Conservation (phyloP, 2,113 vertebrate species). For the Pteronura brasiliensis region DNA sequence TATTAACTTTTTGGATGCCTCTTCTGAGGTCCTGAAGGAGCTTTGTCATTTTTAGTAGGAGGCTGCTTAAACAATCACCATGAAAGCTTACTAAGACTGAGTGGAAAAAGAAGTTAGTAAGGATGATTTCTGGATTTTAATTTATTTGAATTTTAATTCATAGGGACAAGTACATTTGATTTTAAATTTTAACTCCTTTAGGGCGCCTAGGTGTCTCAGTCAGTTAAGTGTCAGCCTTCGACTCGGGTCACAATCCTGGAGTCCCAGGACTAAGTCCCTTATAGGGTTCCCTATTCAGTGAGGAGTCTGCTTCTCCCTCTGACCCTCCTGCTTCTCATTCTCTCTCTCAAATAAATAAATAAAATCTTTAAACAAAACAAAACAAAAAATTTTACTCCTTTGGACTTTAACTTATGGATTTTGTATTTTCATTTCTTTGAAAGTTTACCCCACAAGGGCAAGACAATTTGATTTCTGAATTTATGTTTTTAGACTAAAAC, state of each 20-base stretch:
- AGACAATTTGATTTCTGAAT: conserved; percentile 26
- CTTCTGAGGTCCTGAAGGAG: not conserved
- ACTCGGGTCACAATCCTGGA: not conserved
- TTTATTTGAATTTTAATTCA: conserved; percentile 24
- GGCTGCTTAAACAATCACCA: not conserved
- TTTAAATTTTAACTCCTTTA: not conserved
- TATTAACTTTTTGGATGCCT: not conserved
- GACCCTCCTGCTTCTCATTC: not conserved
- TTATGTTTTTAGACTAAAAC: not conserved
- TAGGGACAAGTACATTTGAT: not conserved
- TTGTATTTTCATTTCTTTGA: not conserved
- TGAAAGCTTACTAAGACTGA: not conserved
- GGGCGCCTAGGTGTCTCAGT: not conserved
- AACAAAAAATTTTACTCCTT: not conserved
- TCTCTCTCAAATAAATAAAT: not conserved
- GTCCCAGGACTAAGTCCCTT: not conserved
- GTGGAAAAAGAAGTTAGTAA: not conserved
- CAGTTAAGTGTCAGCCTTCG: not conserved
- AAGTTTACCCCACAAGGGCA: not conserved
- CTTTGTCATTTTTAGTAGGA: not conserved
- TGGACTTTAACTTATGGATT: not conserved
- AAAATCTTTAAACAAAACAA: not conserved
- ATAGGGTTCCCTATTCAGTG: not conserved
- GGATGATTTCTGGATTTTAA: not conserved
- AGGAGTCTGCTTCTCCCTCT: not conserved